Evolutionary conservation across 2,113 vertebrate genomes (phyloP).

Genomic region (Dascyllus trimaculatus): DNA sequence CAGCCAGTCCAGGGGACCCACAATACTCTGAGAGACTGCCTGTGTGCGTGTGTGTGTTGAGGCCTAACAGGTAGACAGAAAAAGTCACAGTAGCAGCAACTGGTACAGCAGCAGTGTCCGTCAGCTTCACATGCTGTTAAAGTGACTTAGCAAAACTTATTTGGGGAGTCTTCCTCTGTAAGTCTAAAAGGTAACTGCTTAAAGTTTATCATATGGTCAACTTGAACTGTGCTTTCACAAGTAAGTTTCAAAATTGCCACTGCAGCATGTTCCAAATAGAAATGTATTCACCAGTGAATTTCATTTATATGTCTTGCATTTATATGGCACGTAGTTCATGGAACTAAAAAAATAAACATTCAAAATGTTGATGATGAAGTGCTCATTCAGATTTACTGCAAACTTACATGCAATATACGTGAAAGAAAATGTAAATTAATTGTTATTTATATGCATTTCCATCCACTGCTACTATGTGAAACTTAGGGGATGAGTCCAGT

Average conservation of each 20-base stretch:
- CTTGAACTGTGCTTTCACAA: no score
- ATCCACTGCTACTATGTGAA: no score
- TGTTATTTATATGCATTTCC: not conserved
- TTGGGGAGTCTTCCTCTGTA: not conserved
- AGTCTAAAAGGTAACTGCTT: not conserved
- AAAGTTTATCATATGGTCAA: not conserved
- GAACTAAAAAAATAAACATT: no score
- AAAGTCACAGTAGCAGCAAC: slow-evolving; percentile 49
- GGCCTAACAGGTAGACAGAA: slow-evolving; percentile 42
- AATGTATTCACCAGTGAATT: not conserved
- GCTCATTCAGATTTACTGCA: no score
- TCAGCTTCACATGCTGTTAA: slow-evolving; percentile 8
- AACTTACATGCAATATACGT: no score
- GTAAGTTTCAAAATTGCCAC: no score
- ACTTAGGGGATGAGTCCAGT: not conserved
- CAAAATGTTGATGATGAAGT: no score
- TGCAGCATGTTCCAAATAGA: not conserved
- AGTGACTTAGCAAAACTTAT: not conserved
- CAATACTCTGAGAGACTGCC: slow-evolving; percentile 9
- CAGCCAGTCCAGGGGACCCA: slow-evolving; percentile 60
- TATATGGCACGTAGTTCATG: no score
- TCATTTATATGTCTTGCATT: no score
- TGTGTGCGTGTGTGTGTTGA: slow-evolving; percentile 40
- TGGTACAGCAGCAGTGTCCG: not conserved
- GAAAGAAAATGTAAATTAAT: no score